Evolutionary conservation across 2,797 vertebrate genomes (phyloP).

Genomic region (Falco novaeseelandiae): DNA sequence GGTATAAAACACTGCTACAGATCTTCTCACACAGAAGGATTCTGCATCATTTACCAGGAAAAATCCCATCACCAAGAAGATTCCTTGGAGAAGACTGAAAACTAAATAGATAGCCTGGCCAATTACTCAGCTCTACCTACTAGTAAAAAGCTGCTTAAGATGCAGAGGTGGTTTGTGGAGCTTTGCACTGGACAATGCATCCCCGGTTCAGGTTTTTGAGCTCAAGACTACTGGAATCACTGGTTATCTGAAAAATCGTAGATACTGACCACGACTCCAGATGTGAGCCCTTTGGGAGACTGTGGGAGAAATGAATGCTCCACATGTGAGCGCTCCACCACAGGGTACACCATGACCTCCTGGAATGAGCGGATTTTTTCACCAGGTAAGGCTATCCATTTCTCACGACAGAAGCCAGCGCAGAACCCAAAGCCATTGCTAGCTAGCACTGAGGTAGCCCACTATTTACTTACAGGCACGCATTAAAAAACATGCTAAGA

Average conservation of each 20-base stretch:
- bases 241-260: not conserved
- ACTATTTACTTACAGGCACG: not conserved
- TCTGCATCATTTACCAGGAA: not conserved
- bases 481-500: not conserved
- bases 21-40: constrained; percentile 11
- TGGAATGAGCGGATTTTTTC: not conserved
- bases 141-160: not conserved
- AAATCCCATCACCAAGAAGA: not conserved
- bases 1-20: constrained; percentile 13
- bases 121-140: not conserved
- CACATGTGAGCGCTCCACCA: not conserved
- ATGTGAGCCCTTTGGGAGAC: not conserved
- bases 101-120: not conserved
- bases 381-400: not conserved
- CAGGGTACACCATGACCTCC: not conserved
- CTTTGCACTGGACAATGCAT: not conserved
- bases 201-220: not conserved
- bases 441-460: not conserved
- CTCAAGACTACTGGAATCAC: not conserved
- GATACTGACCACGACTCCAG: not conserved
- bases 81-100: not conserved
- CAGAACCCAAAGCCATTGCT: not conserved
- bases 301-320: not conserved
- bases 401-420: not conserved
- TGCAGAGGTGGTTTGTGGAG: not conserved